Evolutionary conservation across 2,797 vertebrate species (phyloP).

Genomic region (Typhlichthys subterraneus): DNA sequence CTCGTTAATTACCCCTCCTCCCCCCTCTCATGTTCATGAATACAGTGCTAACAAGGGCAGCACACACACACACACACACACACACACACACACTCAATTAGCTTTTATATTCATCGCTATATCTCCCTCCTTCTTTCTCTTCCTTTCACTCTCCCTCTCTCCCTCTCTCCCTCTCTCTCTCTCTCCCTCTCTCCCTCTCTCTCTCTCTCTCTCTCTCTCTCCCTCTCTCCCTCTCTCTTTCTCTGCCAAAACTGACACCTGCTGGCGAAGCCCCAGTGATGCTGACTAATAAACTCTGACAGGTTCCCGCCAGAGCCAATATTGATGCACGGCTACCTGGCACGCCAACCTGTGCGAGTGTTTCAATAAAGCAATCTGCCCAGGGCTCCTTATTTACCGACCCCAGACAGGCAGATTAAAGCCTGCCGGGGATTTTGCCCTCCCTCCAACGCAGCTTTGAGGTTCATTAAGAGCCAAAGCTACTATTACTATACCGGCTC

Average conservation of each 20-base stretch:
- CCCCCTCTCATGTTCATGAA: constrained; percentile 5
- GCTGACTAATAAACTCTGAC: constrained; percentile 76
- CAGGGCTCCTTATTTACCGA: constrained; percentile 70
- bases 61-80: constrained; percentile 4
- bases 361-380: constrained; percentile 70
- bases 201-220: neutral
- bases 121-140: neutral
- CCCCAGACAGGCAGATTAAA: constrained; percentile 69
- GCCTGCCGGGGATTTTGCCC: constrained; percentile 54
- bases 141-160: neutral
- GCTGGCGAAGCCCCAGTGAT: constrained; percentile 71
- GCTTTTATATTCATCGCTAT: neutral
- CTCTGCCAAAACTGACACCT: constrained; percentile 71
- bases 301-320: constrained; percentile 64
- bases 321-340: constrained; percentile 70
- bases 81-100: neutral
- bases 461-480: constrained; percentile 58
- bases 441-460: constrained; percentile 50
- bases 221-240: constrained; percentile 36
- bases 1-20: neutral
- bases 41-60: neutral
- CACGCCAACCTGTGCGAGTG: constrained; percentile 66
- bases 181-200: constrained; percentile 31
- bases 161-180: constrained; percentile 36
- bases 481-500: constrained; percentile 22